Evolutionary conservation across 2,888 invertebrate species (phyloP).

Genomic region (Drosophila lutescens): DNA sequence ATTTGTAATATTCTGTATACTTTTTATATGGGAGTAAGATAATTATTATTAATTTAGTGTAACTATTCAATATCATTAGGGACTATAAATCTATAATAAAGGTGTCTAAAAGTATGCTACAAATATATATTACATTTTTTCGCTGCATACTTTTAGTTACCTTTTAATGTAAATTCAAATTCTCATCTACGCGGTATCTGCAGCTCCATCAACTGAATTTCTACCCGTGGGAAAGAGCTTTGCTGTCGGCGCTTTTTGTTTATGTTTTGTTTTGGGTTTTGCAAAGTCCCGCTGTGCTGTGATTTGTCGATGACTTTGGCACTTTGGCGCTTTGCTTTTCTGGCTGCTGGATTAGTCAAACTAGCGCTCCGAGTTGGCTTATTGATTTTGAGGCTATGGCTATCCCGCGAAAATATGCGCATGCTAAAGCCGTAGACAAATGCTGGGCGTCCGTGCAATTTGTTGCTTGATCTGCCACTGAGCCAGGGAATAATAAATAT

Average conservation of each 20-base stretch:
- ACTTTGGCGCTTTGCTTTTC: conserved; percentile 54
- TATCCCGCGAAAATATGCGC: conserved; percentile 20
- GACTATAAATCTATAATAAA: too few relatives aligned
- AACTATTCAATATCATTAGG: too few relatives aligned
- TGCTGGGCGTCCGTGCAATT: conserved; percentile 51
- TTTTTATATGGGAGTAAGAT: too few relatives aligned
- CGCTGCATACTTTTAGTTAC: too few relatives aligned
- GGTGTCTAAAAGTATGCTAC: too few relatives aligned
- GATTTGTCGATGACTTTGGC: conserved; percentile 76
- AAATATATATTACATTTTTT: too few relatives aligned
- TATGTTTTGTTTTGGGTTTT: conserved; percentile 51
- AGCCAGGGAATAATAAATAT: conserved; percentile 36
- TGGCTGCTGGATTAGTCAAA: conserved; percentile 56
- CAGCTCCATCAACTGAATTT: conserved; percentile 4
- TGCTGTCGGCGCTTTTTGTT: conserved; percentile 57
- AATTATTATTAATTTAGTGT: too few relatives aligned
- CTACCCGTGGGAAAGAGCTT: not conserved
- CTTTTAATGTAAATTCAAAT: not conserved
- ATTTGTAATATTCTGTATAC: too few relatives aligned
- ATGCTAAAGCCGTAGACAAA: conserved; percentile 20
- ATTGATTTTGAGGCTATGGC: conserved; percentile 56
- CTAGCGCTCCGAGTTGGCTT: conserved; percentile 43
- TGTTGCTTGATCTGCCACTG: conserved; percentile 58
- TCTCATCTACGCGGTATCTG: conserved; percentile 11
- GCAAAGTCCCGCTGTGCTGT: conserved; percentile 50